phyloP scores from a whole-genome alignment of 1,140 invertebrate species.

The Drosophila kurseongensis region DNA sequence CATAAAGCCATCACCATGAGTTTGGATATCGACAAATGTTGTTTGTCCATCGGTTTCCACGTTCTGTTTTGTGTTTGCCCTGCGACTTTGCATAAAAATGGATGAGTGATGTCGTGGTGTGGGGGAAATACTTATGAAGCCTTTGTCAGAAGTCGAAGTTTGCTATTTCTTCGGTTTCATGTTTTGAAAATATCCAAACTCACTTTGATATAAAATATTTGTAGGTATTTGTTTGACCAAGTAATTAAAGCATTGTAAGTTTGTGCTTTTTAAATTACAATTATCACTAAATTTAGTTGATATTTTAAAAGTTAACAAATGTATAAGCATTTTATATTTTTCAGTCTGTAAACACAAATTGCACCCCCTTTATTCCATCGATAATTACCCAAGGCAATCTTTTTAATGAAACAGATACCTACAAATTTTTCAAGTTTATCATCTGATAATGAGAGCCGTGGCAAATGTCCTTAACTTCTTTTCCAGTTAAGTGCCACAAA shows the following conservation, averaged over 20 bases:
- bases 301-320: too few relatives aligned
- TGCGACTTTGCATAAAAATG: slow-evolving; percentile 77
- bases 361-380: too few relatives aligned
- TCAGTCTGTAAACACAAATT: too few relatives aligned
- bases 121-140: slow-evolving; percentile 27
- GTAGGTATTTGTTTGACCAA: too few relatives aligned
- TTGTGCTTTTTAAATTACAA: too few relatives aligned
- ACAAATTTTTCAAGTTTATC: not conserved
- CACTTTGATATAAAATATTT: too few relatives aligned
- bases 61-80: slow-evolving; percentile 57
- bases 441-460: slow-evolving; percentile 24
- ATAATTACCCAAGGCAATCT: too few relatives aligned
- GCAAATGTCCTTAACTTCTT: slow-evolving; percentile 16
- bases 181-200: not conserved
- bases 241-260: too few relatives aligned
- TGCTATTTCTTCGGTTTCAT: not conserved
- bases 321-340: too few relatives aligned
- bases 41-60: slow-evolving; percentile 63
- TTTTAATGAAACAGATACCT: not conserved
- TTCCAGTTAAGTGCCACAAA: slow-evolving; percentile 48
- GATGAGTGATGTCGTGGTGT: slow-evolving; percentile 1
- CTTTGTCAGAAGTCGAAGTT: slow-evolving; percentile 23
- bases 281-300: too few relatives aligned
- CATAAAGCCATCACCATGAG: slow-evolving; percentile 42
- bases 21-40: slow-evolving; percentile 43